These are phyloP conservation scores for Oncopeltus fasciatus DNA, from an alignment of 1,140 invertebrate genomes.

Conservation along the genomic window DNA sequence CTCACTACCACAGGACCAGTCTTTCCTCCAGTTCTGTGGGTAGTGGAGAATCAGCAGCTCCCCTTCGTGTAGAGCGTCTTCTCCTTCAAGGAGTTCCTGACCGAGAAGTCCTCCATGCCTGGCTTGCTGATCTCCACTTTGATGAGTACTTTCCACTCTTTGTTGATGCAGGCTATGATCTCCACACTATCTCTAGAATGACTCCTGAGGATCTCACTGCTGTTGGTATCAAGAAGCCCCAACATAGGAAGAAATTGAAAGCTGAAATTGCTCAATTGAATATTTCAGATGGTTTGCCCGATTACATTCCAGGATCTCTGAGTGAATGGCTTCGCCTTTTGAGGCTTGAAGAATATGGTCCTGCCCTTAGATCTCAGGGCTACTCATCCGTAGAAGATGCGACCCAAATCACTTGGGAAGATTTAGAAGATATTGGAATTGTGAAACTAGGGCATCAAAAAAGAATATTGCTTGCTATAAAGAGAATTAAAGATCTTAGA, in stretches of 20 bases:
- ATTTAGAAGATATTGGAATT: slow-evolving; percentile 97
- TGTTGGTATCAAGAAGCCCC: slow-evolving; percentile 91
- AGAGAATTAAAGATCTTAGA: slow-evolving; percentile 86
- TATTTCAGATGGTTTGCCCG: slow-evolving; percentile 81
- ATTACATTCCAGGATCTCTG: slow-evolving; percentile 79
- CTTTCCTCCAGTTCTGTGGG: slow-evolving; percentile 54
- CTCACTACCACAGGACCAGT: slow-evolving; percentile 20
- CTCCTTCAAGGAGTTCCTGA: slow-evolving; percentile 50
- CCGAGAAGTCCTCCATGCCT: slow-evolving; percentile 81
- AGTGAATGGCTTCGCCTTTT: slow-evolving; percentile 87
- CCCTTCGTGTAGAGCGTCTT: slow-evolving; percentile 42
- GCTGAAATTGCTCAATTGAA: slow-evolving; percentile 89
- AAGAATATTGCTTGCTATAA: slow-evolving; percentile 92
- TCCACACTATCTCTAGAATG: slow-evolving; percentile 93
- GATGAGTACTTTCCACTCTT: slow-evolving; percentile 93
- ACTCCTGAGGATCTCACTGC: slow-evolving; percentile 79
- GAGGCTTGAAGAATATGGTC: slow-evolving; percentile 79
- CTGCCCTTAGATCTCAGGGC: slow-evolving; percentile 76
- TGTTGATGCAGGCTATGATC: slow-evolving; percentile 88
- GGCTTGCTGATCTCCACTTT: slow-evolving; percentile 87
- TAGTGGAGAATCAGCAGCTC: slow-evolving; percentile 41
- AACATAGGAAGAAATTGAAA: slow-evolving; percentile 89
- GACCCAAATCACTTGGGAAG: slow-evolving; percentile 93
- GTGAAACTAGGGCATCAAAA: slow-evolving; percentile 92
- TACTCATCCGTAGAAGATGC: slow-evolving; percentile 86